A percentile compares a stretch with the other conserved stretches of the same genome.
Evolutionary conservation across 2,888 invertebrate species (phyloP).

Genomic region (Nymphalis c-album): DNA sequence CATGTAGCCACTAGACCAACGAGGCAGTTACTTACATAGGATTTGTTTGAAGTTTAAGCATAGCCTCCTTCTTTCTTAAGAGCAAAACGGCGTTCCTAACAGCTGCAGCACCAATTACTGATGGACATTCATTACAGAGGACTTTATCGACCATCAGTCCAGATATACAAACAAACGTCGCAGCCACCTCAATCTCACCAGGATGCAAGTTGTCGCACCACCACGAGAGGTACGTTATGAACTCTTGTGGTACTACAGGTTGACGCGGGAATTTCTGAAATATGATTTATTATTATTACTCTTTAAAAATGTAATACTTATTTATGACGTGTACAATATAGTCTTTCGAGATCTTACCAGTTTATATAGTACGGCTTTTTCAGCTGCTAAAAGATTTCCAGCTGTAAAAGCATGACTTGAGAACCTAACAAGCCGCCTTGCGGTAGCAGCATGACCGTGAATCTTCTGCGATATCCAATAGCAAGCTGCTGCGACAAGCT

Average conservation of each 20-base stretch:
- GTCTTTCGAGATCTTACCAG: constrained; percentile 49
- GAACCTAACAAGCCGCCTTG: constrained; percentile 50
- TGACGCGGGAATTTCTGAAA: constrained; percentile 59
- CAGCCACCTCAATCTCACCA: constrained; percentile 59
- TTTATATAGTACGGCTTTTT: constrained; percentile 52
- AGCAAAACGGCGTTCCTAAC: constrained; percentile 57
- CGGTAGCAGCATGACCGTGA: constrained; percentile 49
- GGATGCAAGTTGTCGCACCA: constrained; percentile 51
- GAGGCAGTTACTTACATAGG: constrained; percentile 61
- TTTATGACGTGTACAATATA: neutral
- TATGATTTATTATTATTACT: no score
- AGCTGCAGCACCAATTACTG: constrained; percentile 60
- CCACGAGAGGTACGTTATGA: constrained; percentile 62
- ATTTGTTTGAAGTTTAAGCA: constrained; percentile 47
- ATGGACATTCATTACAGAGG: constrained; percentile 56
- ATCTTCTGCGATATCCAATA: constrained; percentile 70
- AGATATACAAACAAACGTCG: constrained; percentile 63
- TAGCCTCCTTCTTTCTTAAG: constrained; percentile 48
- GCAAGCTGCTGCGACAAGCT: constrained; percentile 63
- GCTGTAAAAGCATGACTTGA: constrained; percentile 53
- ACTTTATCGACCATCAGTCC: constrained; percentile 57
- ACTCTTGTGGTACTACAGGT: constrained; percentile 65
- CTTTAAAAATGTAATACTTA: no score
- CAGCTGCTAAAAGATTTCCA: constrained; percentile 49
- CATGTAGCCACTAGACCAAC: no score